Percentiles rank a stretch among this genome's conserved stretches.
phyloP scores from a whole-genome alignment of 2,888 invertebrate species.

The Hypolimnas misippus region DNA sequence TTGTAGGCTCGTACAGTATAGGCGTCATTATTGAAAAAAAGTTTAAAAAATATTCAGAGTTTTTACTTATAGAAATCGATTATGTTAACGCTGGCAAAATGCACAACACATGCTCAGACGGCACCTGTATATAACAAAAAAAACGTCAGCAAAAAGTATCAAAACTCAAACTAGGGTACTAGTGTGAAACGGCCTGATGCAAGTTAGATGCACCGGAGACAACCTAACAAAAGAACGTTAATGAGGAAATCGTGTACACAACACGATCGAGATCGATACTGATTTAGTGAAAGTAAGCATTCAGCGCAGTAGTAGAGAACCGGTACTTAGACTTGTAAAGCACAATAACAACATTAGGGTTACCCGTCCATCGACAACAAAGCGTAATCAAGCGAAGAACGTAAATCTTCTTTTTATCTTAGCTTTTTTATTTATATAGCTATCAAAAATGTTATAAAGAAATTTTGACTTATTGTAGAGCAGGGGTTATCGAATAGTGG shows the following conservation, averaged over 20 bases:
- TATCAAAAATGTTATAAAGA: too few relatives aligned
- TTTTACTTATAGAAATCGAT: too few relatives aligned
- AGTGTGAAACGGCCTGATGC: conserved; percentile 15
- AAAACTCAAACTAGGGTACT: background rate
- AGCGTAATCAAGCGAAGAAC: background rate
- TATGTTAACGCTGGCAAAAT: too few relatives aligned
- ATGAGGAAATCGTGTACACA: conserved; percentile 77
- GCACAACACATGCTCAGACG: too few relatives aligned
- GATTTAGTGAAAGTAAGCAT: conserved; percentile 73
- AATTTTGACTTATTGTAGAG: too few relatives aligned
- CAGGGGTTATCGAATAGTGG: too few relatives aligned
- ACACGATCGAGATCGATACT: conserved; percentile 58
- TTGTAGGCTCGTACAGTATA: too few relatives aligned
- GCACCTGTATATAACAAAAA: too few relatives aligned
- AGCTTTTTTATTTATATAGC: background rate
- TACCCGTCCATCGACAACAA: conserved; percentile 33
- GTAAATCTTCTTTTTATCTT: background rate
- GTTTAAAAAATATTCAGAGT: too few relatives aligned
- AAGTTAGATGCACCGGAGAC: conserved; percentile 45
- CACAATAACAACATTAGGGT: conserved; percentile 26
- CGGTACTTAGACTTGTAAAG: conserved; percentile 36
- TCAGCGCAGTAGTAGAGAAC: conserved; percentile 49
- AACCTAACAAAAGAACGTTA: conserved; percentile 73
- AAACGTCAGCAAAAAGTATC: too few relatives aligned
- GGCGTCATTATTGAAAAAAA: too few relatives aligned